These are phyloP conservation scores for Acarapis woodi DNA, from an alignment of 1,140 invertebrate genomes.

Conservation along the genomic window DNA sequence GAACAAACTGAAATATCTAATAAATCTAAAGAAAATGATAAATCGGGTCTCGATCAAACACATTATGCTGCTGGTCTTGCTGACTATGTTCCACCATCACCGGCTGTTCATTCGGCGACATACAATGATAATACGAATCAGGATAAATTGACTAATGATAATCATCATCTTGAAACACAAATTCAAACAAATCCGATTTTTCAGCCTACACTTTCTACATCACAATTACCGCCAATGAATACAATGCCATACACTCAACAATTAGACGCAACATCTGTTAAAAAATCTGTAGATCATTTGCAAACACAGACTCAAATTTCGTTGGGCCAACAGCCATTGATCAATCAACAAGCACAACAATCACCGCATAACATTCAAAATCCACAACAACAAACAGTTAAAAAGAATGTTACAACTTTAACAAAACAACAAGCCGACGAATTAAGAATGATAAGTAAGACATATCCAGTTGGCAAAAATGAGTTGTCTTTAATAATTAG, in stretches of 20 bases:
- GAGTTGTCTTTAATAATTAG: constrained; percentile 89
- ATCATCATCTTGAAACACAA: not conserved
- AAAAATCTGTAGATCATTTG: too few relatives aligned
- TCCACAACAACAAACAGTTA: too few relatives aligned
- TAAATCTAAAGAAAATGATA: constrained; percentile 20
- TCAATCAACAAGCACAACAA: too few relatives aligned
- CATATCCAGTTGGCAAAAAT: constrained; percentile 19
- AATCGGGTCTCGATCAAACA: constrained; percentile 14
- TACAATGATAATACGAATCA: not conserved
- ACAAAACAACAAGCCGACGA: too few relatives aligned
- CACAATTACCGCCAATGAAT: constrained; percentile 1
- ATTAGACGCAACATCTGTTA: constrained; percentile 3
- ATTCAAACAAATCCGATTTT: not conserved
- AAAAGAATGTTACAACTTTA: too few relatives aligned
- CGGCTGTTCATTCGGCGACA: constrained; percentile 1
- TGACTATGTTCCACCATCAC: constrained; percentile 9
- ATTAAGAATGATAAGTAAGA: too few relatives aligned
- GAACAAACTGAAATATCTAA: constrained; percentile 37
- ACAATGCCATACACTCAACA: not conserved
- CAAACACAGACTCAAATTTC: too few relatives aligned
- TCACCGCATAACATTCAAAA: too few relatives aligned
- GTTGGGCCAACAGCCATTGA: too few relatives aligned
- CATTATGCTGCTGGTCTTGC: constrained; percentile 38
- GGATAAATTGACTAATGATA: not conserved
- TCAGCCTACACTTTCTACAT: not conserved